Evolutionary conservation across 2,113 vertebrate species (phyloP).

Genomic region (Anguilla japonica): DNA sequence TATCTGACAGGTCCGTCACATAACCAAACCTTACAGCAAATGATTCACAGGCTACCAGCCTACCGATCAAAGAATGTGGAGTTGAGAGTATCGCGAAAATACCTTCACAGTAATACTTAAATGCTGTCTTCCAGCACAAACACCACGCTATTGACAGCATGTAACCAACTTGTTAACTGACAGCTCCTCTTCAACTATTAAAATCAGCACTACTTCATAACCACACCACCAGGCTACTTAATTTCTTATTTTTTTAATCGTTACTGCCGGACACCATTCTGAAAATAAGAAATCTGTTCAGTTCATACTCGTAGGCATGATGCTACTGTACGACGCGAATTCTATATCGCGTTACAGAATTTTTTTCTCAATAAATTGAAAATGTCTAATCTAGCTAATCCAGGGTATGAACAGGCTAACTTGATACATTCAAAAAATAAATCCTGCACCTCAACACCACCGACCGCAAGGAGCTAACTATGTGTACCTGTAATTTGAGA

Average conservation of each 20-base stretch:
- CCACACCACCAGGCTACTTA: background rate
- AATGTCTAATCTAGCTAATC: background rate
- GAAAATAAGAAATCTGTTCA: background rate
- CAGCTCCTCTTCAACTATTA: background rate
- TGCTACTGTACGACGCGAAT: background rate
- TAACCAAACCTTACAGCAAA: background rate
- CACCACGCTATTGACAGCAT: background rate
- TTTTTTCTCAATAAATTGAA: background rate
- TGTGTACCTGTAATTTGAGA: slow-evolving; percentile 81
- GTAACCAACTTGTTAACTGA: background rate
- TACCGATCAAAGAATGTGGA: background rate
- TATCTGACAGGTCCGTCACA: background rate
- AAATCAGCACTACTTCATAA: background rate
- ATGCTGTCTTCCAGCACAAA: background rate
- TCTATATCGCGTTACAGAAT: background rate
- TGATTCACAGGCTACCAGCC: background rate
- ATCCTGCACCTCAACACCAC: too few relatives aligned
- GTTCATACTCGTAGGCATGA: background rate
- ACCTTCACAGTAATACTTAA: background rate
- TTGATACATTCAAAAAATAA: too few relatives aligned
- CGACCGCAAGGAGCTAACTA: background rate
- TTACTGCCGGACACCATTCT: background rate
- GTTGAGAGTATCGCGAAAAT: background rate
- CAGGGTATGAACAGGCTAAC: too few relatives aligned
- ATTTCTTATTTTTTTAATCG: too few relatives aligned